These are phyloP conservation scores for Micropterix aruncella DNA, from an alignment of 2,888 invertebrate genomes.

Conservation along the genomic window DNA sequence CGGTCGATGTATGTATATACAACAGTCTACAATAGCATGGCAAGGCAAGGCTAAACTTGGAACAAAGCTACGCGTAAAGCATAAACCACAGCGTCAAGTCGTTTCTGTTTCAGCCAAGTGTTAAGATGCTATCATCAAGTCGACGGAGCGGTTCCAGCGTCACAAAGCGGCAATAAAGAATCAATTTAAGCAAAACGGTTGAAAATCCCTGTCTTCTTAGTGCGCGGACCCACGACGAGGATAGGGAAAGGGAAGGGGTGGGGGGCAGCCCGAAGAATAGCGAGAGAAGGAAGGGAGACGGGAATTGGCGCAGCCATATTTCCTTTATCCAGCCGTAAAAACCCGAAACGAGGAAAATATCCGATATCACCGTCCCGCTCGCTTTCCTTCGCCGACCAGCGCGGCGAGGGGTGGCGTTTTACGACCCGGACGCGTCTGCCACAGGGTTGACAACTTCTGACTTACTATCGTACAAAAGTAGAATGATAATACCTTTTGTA, in stretches of 20 bases:
- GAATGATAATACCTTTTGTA: too few species aligned
- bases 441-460: too few species aligned
- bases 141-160: too few species aligned
- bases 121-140: too few species aligned
- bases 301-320: slow-evolving; percentile 7
- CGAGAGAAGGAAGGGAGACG: slow-evolving; percentile 2
- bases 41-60: too few species aligned
- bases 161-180: neutral
- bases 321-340: slow-evolving; percentile 12
- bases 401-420: neutral
- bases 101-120: too few species aligned
- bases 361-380: neutral
- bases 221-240: neutral
- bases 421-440: neutral
- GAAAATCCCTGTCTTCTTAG: slow-evolving; percentile 1
- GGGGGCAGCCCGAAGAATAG: neutral
- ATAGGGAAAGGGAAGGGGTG: neutral
- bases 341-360: slow-evolving; percentile 3
- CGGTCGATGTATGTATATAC: too few species aligned
- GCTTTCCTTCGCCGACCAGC: neutral
- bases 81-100: too few species aligned
- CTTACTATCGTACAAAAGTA: too few species aligned
- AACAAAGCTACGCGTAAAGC: too few species aligned
- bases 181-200: neutral
- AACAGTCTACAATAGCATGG: too few species aligned